Evolutionary conservation across 2,113 vertebrate genomes (phyloP).

Genomic region (Brevimyrus niger): DNA sequence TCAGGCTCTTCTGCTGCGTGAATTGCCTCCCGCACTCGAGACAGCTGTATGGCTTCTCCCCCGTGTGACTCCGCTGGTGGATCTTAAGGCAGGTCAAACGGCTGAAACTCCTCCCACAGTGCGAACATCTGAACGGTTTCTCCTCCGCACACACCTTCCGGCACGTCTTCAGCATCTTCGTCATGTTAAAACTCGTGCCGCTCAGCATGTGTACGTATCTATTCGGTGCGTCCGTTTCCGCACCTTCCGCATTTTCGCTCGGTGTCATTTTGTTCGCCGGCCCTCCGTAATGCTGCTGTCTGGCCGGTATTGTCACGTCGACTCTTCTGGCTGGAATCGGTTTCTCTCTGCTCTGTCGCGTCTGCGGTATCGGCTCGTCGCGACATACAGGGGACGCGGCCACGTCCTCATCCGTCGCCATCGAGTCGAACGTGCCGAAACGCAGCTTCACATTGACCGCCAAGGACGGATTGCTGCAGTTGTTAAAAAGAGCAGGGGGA

Average conservation of each 20-base stretch:
- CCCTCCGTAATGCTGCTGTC: neutral
- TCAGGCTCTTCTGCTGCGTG: constrained; percentile 48
- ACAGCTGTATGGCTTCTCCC: constrained; percentile 11
- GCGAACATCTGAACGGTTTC: neutral
- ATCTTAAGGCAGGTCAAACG: neutral
- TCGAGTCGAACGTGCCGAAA: neutral
- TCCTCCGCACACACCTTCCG: neutral
- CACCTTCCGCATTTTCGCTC: neutral
- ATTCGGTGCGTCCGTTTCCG: too few species aligned
- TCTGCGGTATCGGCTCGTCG: neutral
- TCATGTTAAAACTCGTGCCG: neutral
- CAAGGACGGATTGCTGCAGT: constrained; percentile 14
- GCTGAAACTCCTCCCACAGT: neutral
- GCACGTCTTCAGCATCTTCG: neutral
- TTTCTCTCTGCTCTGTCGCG: neutral
- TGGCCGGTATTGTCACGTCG: neutral
- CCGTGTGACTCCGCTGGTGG: constrained; percentile 11
- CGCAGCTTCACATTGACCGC: neutral
- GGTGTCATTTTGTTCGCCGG: neutral
- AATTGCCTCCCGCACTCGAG: constrained; percentile 28
- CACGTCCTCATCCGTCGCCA: constrained; percentile 28
- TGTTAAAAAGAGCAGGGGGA: neutral
- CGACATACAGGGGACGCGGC: constrained; percentile 5
- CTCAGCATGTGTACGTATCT: neutral
- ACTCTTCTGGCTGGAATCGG: too few species aligned